These are phyloP conservation scores for Acromyrmex heyeri DNA, from an alignment of 1,140 invertebrate species.

Conservation along the genomic window DNA sequence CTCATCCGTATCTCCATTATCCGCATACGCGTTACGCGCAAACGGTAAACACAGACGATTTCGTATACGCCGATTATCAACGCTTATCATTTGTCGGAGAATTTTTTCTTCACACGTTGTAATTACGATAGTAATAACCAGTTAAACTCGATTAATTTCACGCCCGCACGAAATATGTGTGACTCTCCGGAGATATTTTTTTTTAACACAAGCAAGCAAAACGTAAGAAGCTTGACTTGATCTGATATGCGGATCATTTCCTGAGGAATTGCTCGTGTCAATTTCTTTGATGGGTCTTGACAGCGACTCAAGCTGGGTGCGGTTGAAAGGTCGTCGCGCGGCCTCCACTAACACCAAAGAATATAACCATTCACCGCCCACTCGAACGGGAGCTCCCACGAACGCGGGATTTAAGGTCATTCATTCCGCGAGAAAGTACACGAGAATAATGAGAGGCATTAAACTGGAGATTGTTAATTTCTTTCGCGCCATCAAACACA, in stretches of 20 bases:
- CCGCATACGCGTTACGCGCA: not conserved
- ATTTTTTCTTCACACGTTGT: not conserved
- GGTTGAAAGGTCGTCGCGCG: conserved; percentile 69
- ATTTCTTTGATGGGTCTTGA: conserved; percentile 21
- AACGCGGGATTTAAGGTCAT: conserved; percentile 53
- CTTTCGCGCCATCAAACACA: not conserved
- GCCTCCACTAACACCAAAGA: conserved; percentile 63
- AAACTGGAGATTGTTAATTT: not conserved
- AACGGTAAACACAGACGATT: conserved; percentile 51
- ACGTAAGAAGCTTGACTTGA: not conserved
- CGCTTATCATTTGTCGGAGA: not conserved
- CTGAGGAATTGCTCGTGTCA: not conserved
- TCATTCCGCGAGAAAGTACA: conserved; percentile 49
- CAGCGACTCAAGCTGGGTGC: conserved; percentile 52
- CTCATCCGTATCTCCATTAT: conserved; percentile 24
- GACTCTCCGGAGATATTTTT: not conserved
- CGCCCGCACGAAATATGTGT: not conserved
- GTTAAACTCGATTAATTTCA: not conserved
- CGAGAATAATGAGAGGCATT: conserved; percentile 2
- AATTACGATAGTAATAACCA: not conserved
- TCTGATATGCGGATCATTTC: not conserved
- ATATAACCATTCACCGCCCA: conserved; percentile 55
- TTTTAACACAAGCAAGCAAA: not conserved
- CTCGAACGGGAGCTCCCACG: conserved; percentile 40
- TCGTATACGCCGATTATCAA: conserved; percentile 39